phyloP scores from a whole-genome alignment of 2,888 invertebrate species.

The Monochamus alternatus region DNA sequence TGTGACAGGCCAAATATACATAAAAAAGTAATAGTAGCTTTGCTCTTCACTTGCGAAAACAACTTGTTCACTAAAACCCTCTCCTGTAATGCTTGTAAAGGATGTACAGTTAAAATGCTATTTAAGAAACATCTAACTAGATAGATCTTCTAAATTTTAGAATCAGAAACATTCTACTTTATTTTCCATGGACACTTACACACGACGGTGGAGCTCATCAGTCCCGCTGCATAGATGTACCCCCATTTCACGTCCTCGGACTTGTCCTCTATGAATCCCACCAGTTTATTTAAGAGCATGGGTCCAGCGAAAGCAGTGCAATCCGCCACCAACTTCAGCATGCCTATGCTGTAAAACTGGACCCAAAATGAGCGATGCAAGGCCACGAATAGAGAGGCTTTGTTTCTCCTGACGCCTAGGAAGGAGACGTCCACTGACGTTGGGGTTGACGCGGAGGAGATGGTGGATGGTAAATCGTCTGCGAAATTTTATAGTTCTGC shows the following conservation, averaged over 20 bases:
- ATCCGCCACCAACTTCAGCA: constrained; percentile 88
- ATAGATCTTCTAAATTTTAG: too few species aligned
- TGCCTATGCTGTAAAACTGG: constrained; percentile 88
- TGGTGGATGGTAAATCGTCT: constrained; percentile 25
- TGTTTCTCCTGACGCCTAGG: constrained; percentile 34
- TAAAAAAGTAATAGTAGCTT: too few species aligned
- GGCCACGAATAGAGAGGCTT: constrained; percentile 74
- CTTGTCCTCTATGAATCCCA: constrained; percentile 84
- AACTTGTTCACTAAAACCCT: too few species aligned
- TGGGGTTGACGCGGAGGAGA: constrained; percentile 42
- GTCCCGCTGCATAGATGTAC: constrained; percentile 78
- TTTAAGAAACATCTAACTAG: too few species aligned
- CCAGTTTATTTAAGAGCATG: constrained; percentile 86
- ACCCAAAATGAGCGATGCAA: constrained; percentile 84
- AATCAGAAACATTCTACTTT: too few species aligned
- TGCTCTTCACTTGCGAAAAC: too few species aligned
- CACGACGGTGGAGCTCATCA: constrained; percentile 79
- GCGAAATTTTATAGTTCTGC: background rate
- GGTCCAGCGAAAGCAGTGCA: constrained; percentile 91
- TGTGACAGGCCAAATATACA: too few species aligned
- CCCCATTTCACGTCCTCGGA: constrained; percentile 78
- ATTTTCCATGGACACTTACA: constrained; percentile 72
- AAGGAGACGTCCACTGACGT: constrained; percentile 49
- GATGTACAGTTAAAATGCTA: too few species aligned
- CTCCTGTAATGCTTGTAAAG: too few species aligned